Percentiles rank a stretch among this genome's conserved stretches.
Conservation (phyloP, 2,797 vertebrate genomes). For the Lophotriccus pileatus region DNA sequence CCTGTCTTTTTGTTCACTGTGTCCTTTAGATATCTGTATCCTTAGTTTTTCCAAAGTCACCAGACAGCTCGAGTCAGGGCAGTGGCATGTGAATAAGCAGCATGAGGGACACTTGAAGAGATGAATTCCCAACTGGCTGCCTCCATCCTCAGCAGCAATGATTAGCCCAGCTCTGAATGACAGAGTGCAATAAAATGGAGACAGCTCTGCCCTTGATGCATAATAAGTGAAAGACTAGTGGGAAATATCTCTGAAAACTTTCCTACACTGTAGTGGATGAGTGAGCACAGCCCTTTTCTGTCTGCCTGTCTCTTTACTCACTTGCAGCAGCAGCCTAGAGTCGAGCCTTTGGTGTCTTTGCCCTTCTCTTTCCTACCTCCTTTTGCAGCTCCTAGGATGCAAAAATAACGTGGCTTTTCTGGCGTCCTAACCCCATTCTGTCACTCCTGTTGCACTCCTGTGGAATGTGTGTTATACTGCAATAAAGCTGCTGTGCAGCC, state of each 20-base stretch:
- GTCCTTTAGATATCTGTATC: background rate
- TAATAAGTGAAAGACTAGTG: background rate
- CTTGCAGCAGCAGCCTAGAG: background rate
- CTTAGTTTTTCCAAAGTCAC: background rate
- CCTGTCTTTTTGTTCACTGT: background rate
- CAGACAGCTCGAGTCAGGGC: background rate
- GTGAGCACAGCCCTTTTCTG: background rate
- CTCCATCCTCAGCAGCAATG: conserved; percentile 10
- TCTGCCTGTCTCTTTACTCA: background rate
- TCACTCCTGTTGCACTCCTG: conserved; percentile 72
- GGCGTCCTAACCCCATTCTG: conserved; percentile 84
- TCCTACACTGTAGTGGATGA: background rate
- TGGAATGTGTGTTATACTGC: conserved; percentile 75
- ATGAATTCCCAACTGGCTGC: background rate
- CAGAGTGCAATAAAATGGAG: conserved; percentile 36
- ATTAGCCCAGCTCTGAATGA: conserved; percentile 28
- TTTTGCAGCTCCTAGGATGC: conserved; percentile 29
- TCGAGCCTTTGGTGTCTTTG: background rate
- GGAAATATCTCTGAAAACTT: conserved; percentile 13
- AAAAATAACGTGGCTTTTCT: conserved; percentile 63
- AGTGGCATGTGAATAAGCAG: background rate
- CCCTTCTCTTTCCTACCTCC: background rate
- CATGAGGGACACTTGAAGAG: background rate
- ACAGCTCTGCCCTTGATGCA: conserved; percentile 31
- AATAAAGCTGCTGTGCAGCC: conserved; percentile 80